Evolutionary conservation across 2,113 vertebrate species (phyloP).

Genomic region (Antigone vipio): DNA sequence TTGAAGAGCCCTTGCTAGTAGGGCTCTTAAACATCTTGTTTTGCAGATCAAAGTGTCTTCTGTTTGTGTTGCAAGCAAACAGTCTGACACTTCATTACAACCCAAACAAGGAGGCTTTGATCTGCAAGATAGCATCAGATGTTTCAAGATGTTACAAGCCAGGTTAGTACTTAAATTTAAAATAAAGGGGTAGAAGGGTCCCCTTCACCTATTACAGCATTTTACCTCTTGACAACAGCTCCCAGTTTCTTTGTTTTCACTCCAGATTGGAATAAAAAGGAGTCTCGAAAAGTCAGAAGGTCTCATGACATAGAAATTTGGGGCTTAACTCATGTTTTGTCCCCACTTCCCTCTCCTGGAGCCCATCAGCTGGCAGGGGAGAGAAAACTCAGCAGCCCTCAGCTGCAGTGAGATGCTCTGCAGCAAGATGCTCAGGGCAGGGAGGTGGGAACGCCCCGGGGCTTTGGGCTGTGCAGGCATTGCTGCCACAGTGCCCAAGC

Average conservation of each 20-base stretch:
- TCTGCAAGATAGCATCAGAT: slow-evolving; percentile 34
- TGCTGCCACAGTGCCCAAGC: background rate
- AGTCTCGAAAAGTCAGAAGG: background rate
- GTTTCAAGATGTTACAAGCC: slow-evolving; percentile 52
- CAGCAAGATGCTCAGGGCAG: fast-evolving
- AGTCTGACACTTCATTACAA: slow-evolving; percentile 57
- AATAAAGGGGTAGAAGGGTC: background rate
- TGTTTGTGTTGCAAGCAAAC: background rate
- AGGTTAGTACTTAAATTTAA: background rate
- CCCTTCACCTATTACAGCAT: background rate
- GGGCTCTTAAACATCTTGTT: slow-evolving; percentile 36
- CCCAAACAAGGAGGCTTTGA: slow-evolving; percentile 55
- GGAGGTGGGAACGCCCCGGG: background rate
- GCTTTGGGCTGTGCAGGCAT: background rate
- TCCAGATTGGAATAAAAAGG: background rate
- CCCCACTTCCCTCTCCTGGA: background rate
- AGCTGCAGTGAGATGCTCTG: background rate
- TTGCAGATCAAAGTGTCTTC: slow-evolving; percentile 56
- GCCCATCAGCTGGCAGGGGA: background rate
- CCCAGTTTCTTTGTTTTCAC: background rate
- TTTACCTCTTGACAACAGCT: background rate
- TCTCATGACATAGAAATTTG: fast-evolving
- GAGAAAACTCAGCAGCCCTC: background rate
- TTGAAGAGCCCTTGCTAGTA: background rate
- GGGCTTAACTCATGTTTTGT: fast-evolving